phyloP scores from a whole-genome alignment of 2,888 invertebrate species.

The Stomorhina lunata region DNA sequence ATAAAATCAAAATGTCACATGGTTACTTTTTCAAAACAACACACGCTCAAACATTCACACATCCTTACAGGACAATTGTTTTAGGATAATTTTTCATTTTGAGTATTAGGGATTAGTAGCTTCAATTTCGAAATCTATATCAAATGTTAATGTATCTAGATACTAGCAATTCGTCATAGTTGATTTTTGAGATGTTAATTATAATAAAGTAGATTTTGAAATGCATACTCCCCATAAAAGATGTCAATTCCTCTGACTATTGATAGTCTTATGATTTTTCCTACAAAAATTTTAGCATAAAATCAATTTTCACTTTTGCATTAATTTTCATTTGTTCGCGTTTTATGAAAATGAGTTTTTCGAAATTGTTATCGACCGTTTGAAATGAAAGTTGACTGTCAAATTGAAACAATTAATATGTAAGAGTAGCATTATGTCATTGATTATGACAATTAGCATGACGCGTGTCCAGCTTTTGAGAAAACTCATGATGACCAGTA shows the following conservation, averaged over 20 bases:
- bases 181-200: conserved; percentile 56
- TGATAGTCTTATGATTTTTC: background rate
- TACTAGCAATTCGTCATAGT: conserved; percentile 54
- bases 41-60: background rate
- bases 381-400: conserved; percentile 46
- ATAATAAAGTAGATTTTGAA: conserved; percentile 49
- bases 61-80: background rate
- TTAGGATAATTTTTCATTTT: conserved; percentile 58
- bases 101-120: conserved; percentile 38
- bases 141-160: conserved; percentile 27
- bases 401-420: conserved; percentile 51
- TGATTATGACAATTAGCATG: conserved; percentile 67
- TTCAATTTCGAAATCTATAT: background rate
- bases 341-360: background rate
- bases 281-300: conserved; percentile 46
- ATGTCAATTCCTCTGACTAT: conserved; percentile 15
- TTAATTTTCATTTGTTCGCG: conserved; percentile 54
- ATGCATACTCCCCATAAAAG: conserved; percentile 53
- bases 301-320: conserved; percentile 61
- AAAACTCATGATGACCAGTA: conserved; percentile 44
- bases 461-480: conserved; percentile 62
- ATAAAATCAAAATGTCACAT: conserved; percentile 64
- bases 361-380: conserved; percentile 14
- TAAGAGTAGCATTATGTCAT: conserved; percentile 40
- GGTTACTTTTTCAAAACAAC: conserved; percentile 53